These are phyloP conservation scores for Sminthurinus aureus DNA, from an alignment of 2,888 invertebrate species.

Conservation along the genomic window DNA sequence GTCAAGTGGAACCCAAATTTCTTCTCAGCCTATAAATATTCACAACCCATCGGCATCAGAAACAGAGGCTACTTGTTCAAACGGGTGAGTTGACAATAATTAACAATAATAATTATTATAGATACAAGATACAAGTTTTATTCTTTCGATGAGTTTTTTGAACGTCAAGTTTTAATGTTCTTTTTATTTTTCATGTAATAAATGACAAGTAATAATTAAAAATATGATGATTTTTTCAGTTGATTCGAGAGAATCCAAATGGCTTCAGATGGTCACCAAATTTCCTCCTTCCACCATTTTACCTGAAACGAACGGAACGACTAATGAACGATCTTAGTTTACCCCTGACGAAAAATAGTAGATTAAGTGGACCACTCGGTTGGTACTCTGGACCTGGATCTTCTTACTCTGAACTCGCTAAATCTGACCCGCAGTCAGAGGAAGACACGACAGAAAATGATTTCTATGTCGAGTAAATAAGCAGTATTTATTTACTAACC, in stretches of 20 bases:
- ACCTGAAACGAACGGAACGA: background rate
- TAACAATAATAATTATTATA: background rate
- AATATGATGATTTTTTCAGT: slow-evolving; percentile 17
- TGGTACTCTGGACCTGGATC: slow-evolving; percentile 33
- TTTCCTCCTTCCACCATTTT: slow-evolving; percentile 12
- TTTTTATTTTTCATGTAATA: no score
- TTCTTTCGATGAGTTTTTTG: background rate
- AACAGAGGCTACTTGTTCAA: slow-evolving; percentile 36
- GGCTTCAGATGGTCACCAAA: slow-evolving; percentile 29
- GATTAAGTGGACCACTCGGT: slow-evolving; percentile 6
- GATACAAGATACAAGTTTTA: background rate
- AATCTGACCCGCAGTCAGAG: background rate
- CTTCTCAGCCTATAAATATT: slow-evolving; percentile 49
- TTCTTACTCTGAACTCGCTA: slow-evolving; percentile 14
- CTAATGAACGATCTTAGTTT: slow-evolving; percentile 2
- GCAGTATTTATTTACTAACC: background rate
- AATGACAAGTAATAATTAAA: no score
- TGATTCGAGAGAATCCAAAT: slow-evolving; percentile 22
- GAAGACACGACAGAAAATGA: background rate
- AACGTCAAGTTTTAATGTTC: background rate
- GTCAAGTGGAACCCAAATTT: slow-evolving; percentile 52
- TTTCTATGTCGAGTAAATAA: background rate
- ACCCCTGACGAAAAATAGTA: slow-evolving; percentile 1
- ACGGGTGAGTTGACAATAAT: slow-evolving; percentile 19
- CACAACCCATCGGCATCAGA: slow-evolving; percentile 43